Conservation (phyloP, 2,797 vertebrate genomes). For the Silurus lanzhouensis region DNA sequence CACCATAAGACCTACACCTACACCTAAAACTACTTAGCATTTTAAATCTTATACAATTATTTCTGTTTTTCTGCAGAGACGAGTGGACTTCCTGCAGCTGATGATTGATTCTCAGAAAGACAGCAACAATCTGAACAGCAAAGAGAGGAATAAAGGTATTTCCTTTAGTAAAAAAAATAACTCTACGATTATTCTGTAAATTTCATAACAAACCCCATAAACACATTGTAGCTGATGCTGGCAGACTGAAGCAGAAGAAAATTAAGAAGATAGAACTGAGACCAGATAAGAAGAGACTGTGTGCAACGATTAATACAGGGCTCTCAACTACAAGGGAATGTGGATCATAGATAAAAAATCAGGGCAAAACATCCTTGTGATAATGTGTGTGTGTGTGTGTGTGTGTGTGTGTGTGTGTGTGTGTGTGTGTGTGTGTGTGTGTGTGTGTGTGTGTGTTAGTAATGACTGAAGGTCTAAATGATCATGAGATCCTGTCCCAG, state of each 20-base stretch:
- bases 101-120: constrained; percentile 75
- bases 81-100: constrained; percentile 80
- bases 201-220: too few relatives aligned
- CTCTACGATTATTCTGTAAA: not conserved
- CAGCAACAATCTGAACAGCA: not conserved
- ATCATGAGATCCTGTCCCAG: constrained; percentile 79
- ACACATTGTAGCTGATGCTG: too few relatives aligned
- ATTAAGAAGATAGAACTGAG: too few relatives aligned
- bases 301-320: too few relatives aligned
- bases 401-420: not conserved
- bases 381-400: not conserved
- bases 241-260: too few relatives aligned
- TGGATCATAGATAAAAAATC: too few relatives aligned
- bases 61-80: constrained; percentile 48
- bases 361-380: too few relatives aligned
- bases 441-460: not conserved
- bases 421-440: constrained; percentile 6
- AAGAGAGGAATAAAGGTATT: constrained; percentile 49
- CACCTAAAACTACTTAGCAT: too few relatives aligned
- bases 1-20: too few relatives aligned
- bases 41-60: too few relatives aligned
- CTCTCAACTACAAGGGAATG: too few relatives aligned
- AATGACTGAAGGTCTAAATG: constrained; percentile 70
- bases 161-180: not conserved
- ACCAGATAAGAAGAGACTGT: too few relatives aligned